Conservation (phyloP, 2,113 vertebrate genomes). For the Rhea pennata region DNA sequence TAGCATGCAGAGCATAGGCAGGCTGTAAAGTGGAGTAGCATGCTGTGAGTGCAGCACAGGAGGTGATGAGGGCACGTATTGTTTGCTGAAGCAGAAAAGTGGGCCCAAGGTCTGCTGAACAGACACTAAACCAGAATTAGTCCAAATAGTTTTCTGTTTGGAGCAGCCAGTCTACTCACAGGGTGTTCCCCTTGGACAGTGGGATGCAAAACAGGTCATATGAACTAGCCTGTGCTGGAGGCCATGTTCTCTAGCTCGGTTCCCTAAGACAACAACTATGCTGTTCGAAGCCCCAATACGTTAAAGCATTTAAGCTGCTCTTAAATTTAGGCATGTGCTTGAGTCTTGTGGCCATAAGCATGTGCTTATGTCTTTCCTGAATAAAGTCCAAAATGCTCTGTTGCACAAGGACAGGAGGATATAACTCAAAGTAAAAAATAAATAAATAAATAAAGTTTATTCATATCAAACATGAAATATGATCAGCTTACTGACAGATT, state of each 20-base stretch:
- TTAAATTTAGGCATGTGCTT: background rate
- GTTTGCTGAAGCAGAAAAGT: background rate
- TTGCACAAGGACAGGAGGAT: background rate
- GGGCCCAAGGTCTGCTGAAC: background rate
- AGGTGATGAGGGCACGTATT: rapidly evolving
- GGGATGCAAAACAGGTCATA: background rate
- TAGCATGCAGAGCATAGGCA: rapidly evolving
- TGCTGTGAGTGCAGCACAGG: background rate
- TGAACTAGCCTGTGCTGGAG: background rate
- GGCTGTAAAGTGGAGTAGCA: background rate
- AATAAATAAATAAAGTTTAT: background rate
- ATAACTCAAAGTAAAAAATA: background rate
- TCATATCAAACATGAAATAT: background rate
- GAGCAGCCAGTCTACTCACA: background rate
- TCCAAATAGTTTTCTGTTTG: background rate
- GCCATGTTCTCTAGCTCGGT: background rate
- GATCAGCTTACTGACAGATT: background rate
- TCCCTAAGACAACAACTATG: background rate
- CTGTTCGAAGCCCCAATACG: background rate
- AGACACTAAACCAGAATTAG: background rate
- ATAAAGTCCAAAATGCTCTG: background rate
- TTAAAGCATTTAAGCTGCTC: background rate
- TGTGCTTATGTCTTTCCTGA: background rate
- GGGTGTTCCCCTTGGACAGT: background rate
- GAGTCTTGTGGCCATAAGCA: background rate